These are phyloP conservation scores for Graptemys geographica DNA, from an alignment of 2,797 vertebrate genomes.

Conservation along the genomic window DNA sequence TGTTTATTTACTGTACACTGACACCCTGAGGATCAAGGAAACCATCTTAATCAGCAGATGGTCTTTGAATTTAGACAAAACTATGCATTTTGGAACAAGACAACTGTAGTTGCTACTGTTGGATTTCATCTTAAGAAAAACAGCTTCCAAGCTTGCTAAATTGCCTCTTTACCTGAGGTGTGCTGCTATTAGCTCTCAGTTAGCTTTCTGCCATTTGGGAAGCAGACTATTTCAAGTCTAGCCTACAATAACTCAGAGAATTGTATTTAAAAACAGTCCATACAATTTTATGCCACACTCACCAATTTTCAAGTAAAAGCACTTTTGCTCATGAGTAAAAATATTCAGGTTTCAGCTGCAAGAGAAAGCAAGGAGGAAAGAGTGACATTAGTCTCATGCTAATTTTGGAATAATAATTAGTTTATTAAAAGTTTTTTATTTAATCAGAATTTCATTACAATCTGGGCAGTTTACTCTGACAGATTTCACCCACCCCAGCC, in stretches of 20 bases:
- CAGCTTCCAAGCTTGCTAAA: not conserved
- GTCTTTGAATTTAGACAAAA: slow-evolving; percentile 17
- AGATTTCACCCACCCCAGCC: not conserved
- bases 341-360: slow-evolving; percentile 48
- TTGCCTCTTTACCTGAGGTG: not conserved
- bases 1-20: slow-evolving; percentile 50
- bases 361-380: slow-evolving; percentile 20
- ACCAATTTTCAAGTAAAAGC: slow-evolving; percentile 43
- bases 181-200: not conserved
- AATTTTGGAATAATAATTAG: not conserved
- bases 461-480: not conserved
- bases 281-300: not conserved
- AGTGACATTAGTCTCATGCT: not conserved
- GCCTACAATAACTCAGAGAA: not conserved
- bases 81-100: slow-evolving; percentile 13
- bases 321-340: slow-evolving; percentile 39
- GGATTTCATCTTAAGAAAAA: slow-evolving; percentile 20
- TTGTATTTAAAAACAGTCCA: not conserved
- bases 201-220: not conserved
- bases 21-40: not conserved
- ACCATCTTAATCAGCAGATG: slow-evolving; percentile 34
- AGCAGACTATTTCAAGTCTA: not conserved
- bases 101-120: not conserved
- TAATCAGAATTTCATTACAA: not conserved
- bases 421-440: not conserved